Evolutionary conservation across 2,797 vertebrate genomes (phyloP).

Genomic region (Meda fulgida): DNA sequence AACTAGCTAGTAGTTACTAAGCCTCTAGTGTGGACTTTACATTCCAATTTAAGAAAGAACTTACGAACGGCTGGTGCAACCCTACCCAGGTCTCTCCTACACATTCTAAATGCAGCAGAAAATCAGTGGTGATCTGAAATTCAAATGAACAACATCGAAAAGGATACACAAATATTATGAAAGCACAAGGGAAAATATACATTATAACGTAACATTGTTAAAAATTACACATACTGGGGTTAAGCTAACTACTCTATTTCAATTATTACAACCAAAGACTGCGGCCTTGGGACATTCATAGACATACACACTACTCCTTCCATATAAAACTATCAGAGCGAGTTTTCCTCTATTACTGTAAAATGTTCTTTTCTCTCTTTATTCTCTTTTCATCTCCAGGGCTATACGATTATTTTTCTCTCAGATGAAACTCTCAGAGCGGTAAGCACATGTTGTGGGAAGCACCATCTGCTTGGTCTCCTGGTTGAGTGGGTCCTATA

Average conservation of each 20-base stretch:
- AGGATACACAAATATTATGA: no score
- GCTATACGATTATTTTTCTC: neutral
- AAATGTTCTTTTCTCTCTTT: neutral
- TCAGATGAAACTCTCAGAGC: constrained; percentile 1
- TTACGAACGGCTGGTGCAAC: no score
- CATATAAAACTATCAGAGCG: neutral
- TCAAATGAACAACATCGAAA: no score
- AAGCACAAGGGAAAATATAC: no score
- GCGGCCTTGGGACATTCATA: neutral
- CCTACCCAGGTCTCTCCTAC: no score
- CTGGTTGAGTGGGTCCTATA: constrained; percentile 26
- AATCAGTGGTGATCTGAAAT: no score
- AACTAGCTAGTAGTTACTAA: no score
- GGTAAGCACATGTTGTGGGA: neutral
- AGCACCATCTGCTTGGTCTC: neutral
- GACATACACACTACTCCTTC: neutral
- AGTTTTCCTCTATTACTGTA: neutral
- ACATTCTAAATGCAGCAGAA: no score
- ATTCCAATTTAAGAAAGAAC: no score
- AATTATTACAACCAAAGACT: neutral
- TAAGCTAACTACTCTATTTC: neutral
- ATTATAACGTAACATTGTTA: no score
- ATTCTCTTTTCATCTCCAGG: neutral
- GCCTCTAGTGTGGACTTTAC: no score
- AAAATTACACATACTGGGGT: neutral